Conservation (phyloP, 2,888 invertebrate species). For the Drosophila monieri region DNA sequence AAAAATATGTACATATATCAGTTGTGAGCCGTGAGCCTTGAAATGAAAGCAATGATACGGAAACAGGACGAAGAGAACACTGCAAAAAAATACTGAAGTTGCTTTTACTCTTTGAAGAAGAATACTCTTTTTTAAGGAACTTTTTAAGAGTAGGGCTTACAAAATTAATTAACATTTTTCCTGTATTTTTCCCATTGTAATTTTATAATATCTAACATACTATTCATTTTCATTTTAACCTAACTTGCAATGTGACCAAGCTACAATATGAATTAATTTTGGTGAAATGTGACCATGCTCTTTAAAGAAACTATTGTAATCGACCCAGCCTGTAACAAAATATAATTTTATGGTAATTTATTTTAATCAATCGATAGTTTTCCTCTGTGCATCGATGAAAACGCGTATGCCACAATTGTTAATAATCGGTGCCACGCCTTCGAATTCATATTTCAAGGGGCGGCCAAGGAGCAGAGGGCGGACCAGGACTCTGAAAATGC, state of each 20-base stretch:
- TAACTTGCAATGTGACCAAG: background rate
- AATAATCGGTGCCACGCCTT: conserved; percentile 52
- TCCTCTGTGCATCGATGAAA: conserved; percentile 35
- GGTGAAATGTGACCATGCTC: background rate
- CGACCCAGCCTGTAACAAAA: background rate
- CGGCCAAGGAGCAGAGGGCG: conserved; percentile 20
- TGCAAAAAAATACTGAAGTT: background rate
- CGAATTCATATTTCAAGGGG: conserved; percentile 56
- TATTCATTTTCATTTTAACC: background rate
- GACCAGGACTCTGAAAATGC: conserved; percentile 11
- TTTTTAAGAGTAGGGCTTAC: too few species aligned
- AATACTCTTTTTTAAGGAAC: too few species aligned
- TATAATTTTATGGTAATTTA: too few species aligned
- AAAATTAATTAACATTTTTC: too few species aligned
- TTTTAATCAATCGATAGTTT: background rate
- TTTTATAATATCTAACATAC: too few species aligned
- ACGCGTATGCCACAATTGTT: conserved; percentile 64
- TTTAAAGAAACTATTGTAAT: background rate
- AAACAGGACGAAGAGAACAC: conserved; percentile 47
- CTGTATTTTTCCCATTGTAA: too few species aligned
- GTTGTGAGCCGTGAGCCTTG: conserved; percentile 6
- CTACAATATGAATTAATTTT: background rate
- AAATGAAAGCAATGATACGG: conserved; percentile 62
- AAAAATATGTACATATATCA: conserved; percentile 16
- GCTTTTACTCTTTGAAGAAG: too few species aligned